phyloP scores from a whole-genome alignment of 2,888 invertebrate genomes.

The Cataglyphis altisquamis region DNA sequence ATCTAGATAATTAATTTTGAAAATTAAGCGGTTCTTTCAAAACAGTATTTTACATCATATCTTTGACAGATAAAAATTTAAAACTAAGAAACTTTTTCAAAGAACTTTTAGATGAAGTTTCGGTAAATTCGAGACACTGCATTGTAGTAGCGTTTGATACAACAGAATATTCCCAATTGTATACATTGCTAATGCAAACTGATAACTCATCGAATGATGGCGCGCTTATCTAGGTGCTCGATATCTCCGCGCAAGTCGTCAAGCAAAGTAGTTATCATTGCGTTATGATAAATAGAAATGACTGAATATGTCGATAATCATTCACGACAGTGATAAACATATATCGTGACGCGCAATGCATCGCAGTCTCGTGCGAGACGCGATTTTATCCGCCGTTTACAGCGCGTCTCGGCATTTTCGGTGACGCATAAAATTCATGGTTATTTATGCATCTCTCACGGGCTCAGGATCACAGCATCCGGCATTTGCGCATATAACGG shows the following conservation, averaged over 20 bases:
- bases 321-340: not conserved
- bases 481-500: not conserved
- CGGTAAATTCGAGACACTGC: not conserved
- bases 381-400: slow-evolving; percentile 43
- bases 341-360: not conserved
- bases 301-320: not conserved
- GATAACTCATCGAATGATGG: not conserved
- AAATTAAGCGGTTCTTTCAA: not conserved
- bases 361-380: not conserved
- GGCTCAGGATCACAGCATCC: not conserved
- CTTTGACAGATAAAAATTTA: not conserved
- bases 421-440: slow-evolving; percentile 32
- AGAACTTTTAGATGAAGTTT: not conserved
- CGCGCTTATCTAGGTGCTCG: not conserved
- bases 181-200: not conserved
- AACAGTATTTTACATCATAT: not conserved
- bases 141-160: not conserved
- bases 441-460: not conserved
- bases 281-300: not conserved
- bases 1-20: not conserved
- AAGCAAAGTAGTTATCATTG: not conserved
- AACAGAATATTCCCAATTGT: not conserved
- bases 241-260: not conserved
- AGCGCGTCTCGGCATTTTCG: slow-evolving; percentile 57
- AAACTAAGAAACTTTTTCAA: not conserved